These are phyloP conservation scores for Molossus alvarezi DNA, from an alignment of 2,797 vertebrate species.

Conservation along the genomic window DNA sequence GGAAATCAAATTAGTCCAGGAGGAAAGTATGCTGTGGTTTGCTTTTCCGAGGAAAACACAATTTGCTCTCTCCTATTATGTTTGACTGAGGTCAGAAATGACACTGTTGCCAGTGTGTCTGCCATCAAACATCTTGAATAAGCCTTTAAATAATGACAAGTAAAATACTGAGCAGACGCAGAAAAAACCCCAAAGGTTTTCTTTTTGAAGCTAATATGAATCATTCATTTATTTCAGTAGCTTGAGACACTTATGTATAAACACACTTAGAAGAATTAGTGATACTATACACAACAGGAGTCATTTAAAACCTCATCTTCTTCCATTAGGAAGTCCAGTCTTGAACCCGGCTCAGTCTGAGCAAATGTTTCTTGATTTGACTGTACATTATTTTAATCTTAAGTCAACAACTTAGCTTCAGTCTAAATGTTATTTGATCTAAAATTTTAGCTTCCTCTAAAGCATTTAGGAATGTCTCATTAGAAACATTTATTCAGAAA, in stretches of 20 bases:
- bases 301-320: constrained; percentile 74
- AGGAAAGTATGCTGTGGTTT: constrained; percentile 80
- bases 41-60: constrained; percentile 74
- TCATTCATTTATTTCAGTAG: constrained; percentile 83
- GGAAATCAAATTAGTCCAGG: constrained; percentile 81
- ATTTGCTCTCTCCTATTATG: constrained; percentile 48
- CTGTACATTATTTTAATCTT: constrained; percentile 53
- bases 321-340: constrained; percentile 61
- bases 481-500: constrained; percentile 65
- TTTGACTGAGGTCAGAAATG: constrained; percentile 73
- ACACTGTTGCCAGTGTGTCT: constrained; percentile 77
- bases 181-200: constrained; percentile 74
- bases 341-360: background rate
- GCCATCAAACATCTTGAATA: constrained; percentile 71
- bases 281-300: constrained; percentile 66
- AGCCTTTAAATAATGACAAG: constrained; percentile 76
- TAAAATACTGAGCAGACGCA: constrained; percentile 72
- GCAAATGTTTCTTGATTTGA: constrained; percentile 50
- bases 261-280: constrained; percentile 78
- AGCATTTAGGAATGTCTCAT: constrained; percentile 42
- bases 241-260: constrained; percentile 75
- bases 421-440: constrained; percentile 51
- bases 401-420: constrained; percentile 50
- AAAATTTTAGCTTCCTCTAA: constrained; percentile 67
- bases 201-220: constrained; percentile 74